Percentiles rank a stretch among this genome's conserved stretches.
These are phyloP conservation scores for Anodontia alba DNA, from an alignment of 2,888 invertebrate species.

Conservation along the genomic window DNA sequence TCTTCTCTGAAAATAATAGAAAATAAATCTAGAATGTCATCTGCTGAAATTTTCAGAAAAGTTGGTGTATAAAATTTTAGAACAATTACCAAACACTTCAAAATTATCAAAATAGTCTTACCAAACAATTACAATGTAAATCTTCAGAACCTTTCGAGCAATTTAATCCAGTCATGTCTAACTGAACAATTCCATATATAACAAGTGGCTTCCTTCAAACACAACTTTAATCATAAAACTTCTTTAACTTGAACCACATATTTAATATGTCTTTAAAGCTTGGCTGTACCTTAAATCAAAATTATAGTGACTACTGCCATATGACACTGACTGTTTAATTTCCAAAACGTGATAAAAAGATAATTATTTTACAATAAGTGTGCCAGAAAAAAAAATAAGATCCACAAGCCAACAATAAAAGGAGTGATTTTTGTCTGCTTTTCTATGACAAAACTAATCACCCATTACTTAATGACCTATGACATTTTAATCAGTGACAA, in stretches of 20 bases:
- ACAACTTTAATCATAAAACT: too few species aligned
- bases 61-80: too few species aligned
- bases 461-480: background rate
- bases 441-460: slow-evolving; percentile 5
- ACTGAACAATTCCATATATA: background rate
- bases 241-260: too few species aligned
- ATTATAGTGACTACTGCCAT: background rate
- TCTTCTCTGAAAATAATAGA: too few species aligned
- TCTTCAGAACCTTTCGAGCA: background rate
- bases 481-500: slow-evolving; percentile 3
- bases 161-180: background rate
- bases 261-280: background rate
- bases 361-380: background rate
- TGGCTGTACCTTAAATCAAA: background rate
- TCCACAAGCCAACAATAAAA: background rate
- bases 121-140: background rate
- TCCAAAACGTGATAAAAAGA: background rate
- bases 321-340: slow-evolving; percentile 16
- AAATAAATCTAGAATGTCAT: too few species aligned
- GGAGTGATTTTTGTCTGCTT: slow-evolving; percentile 16
- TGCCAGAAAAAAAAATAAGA: background rate
- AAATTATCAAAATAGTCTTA: background rate
- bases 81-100: too few species aligned
- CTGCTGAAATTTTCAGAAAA: too few species aligned
- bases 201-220: too few species aligned